A percentile compares a stretch with the other conserved stretches of the same genome.
Evolutionary conservation across 2,797 vertebrate species (phyloP).

Genomic region (Erithacus rubecula): DNA sequence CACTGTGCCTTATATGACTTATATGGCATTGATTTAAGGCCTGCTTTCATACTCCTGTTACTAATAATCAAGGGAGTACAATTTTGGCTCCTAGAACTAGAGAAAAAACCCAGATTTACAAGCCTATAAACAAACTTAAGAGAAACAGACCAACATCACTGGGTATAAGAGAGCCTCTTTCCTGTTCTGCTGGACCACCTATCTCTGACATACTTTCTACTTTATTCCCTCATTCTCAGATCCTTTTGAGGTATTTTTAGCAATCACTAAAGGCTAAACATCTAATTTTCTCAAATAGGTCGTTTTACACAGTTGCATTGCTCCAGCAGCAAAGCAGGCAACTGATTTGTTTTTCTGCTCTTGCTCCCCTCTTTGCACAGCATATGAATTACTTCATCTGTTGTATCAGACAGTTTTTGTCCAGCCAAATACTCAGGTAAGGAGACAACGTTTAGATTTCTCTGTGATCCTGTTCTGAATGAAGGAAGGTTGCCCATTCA

Average conservation of each 20-base stretch:
- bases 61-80: not conserved
- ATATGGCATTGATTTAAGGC: not conserved
- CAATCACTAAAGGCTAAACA: not conserved
- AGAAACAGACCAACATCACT: not conserved
- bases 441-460: not conserved
- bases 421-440: constrained; percentile 13
- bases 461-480: not conserved
- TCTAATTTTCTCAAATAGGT: not conserved
- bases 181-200: not conserved
- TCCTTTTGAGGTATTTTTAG: not conserved
- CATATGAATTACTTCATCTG: constrained; percentile 28
- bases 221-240: not conserved
- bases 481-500: not conserved
- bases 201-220: not conserved
- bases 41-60: not conserved
- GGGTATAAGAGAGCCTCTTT: not conserved
- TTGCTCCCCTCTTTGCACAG: constrained; percentile 34
- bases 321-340: constrained; percentile 5
- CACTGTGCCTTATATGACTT: not conserved
- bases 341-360: constrained; percentile 13
- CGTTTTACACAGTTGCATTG: not conserved
- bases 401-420: constrained; percentile 35
- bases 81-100: not conserved
- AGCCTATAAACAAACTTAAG: not conserved
- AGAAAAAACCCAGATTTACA: not conserved